Percentiles rank a stretch among this genome's conserved stretches.
These are phyloP conservation scores for Hoplias malabaricus DNA, from an alignment of 2,113 vertebrate genomes.

Conservation along the genomic window DNA sequence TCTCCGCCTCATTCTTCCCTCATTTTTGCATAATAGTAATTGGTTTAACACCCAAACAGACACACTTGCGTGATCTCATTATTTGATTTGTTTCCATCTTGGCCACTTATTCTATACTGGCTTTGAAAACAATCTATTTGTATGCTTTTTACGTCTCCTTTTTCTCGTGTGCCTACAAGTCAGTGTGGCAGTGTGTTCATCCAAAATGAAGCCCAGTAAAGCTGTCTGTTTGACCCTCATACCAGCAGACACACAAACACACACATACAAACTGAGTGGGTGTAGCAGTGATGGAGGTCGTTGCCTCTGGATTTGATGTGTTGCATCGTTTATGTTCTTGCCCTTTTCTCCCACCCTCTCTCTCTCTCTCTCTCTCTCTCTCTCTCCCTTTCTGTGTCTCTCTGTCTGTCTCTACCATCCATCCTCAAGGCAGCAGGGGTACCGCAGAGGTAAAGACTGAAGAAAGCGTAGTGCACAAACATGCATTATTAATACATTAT, in stretches of 20 bases:
- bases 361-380: slow-evolving; percentile 20
- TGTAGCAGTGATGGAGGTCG: background rate
- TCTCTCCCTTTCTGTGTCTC: slow-evolving; percentile 28
- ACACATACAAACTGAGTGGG: slow-evolving; percentile 10
- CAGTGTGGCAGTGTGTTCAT: background rate
- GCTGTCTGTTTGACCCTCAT: slow-evolving; percentile 10
- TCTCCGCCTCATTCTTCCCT: background rate
- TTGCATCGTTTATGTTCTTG: slow-evolving; percentile 24
- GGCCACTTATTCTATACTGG: background rate
- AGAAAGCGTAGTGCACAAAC: slow-evolving; percentile 6
- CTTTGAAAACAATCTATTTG: background rate
- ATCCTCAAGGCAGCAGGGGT: slow-evolving; percentile 34
- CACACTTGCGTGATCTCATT: background rate
- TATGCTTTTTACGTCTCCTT: background rate
- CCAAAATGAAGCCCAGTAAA: background rate
- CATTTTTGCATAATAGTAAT: background rate
- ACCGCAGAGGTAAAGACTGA: slow-evolving; percentile 21
- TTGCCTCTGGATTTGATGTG: slow-evolving; percentile 20
- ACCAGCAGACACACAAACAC: background rate
- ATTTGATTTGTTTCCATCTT: background rate
- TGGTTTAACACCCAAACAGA: background rate
- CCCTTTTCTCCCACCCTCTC: slow-evolving; percentile 23
- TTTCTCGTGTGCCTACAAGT: background rate
- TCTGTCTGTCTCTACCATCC: background rate
- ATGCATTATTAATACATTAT: slow-evolving; percentile 34